Evolutionary conservation across 2,888 invertebrate genomes (phyloP).

Genomic region (Invenusta paracnida): DNA sequence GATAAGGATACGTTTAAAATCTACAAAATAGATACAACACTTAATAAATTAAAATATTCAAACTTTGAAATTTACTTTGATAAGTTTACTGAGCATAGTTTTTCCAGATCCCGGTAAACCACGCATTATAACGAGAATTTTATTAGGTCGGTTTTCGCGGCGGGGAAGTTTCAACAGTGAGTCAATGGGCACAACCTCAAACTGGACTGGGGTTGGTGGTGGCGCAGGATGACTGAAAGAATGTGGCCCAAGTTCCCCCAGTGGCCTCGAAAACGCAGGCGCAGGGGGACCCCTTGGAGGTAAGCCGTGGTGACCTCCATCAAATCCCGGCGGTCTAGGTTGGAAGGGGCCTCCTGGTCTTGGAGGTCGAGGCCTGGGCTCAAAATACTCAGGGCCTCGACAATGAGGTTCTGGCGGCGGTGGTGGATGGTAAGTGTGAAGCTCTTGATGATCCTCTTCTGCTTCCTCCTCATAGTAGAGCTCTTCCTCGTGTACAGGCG

Average conservation of each 20-base stretch:
- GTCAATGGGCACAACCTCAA: constrained; percentile 39
- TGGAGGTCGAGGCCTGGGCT: neutral
- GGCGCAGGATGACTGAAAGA: no score
- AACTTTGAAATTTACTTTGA: constrained; percentile 49
- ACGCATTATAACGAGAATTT: constrained; percentile 79
- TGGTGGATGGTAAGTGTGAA: neutral
- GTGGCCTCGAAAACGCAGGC: neutral
- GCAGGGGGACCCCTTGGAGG: neutral
- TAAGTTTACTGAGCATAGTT: constrained; percentile 66
- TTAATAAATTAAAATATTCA: neutral
- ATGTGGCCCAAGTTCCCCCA: neutral
- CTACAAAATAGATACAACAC: no score
- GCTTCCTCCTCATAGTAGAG: neutral
- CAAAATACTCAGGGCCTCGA: no score
- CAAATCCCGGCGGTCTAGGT: neutral
- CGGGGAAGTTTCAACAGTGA: constrained; percentile 72
- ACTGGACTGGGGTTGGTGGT: constrained; percentile 20
- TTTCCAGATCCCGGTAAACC: constrained; percentile 93
- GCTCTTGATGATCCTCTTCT: neutral
- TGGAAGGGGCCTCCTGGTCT: neutral
- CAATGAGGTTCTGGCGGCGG: no score
- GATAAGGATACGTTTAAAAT: no score
- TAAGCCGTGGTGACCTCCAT: no score
- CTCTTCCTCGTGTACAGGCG: neutral
- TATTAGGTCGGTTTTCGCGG: constrained; percentile 71